These are phyloP conservation scores for Physeter macrocephalus DNA, from an alignment of 2,113 vertebrate genomes.

Conservation along the genomic window DNA sequence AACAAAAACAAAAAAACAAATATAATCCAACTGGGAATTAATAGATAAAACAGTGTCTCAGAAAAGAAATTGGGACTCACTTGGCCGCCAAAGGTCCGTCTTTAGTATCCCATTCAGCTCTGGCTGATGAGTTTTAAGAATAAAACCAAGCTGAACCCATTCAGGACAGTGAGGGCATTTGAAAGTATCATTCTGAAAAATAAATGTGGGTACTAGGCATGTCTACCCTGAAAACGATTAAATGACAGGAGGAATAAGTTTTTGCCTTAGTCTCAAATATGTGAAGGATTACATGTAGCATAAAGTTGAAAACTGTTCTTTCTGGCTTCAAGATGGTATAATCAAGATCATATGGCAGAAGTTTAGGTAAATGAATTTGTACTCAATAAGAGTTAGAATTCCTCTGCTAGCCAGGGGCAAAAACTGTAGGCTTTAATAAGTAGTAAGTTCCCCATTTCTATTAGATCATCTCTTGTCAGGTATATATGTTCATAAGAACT, in stretches of 20 bases:
- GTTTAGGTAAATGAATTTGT: neutral
- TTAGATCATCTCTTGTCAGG: neutral
- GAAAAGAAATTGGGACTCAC: neutral
- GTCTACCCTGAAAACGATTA: neutral
- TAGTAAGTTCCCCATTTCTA: neutral
- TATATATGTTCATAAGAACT: neutral
- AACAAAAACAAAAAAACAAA: too few relatives aligned
- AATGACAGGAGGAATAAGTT: neutral
- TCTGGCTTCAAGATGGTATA: neutral
- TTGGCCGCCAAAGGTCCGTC: fast-evolving
- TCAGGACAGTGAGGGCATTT: neutral
- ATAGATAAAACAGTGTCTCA: neutral
- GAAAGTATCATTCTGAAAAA: neutral
- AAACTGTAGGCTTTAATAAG: neutral
- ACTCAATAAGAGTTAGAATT: neutral
- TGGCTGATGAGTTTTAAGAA: neutral
- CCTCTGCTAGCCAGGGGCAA: neutral
- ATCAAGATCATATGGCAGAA: neutral
- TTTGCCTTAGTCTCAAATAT: neutral
- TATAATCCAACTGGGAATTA: neutral
- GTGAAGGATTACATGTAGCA: neutral
- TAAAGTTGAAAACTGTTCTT: neutral
- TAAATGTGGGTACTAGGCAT: neutral
- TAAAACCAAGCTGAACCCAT: neutral
- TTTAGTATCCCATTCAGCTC: neutral